phyloP scores from a whole-genome alignment of 2,113 vertebrate species.

The Malurus elegans region DNA sequence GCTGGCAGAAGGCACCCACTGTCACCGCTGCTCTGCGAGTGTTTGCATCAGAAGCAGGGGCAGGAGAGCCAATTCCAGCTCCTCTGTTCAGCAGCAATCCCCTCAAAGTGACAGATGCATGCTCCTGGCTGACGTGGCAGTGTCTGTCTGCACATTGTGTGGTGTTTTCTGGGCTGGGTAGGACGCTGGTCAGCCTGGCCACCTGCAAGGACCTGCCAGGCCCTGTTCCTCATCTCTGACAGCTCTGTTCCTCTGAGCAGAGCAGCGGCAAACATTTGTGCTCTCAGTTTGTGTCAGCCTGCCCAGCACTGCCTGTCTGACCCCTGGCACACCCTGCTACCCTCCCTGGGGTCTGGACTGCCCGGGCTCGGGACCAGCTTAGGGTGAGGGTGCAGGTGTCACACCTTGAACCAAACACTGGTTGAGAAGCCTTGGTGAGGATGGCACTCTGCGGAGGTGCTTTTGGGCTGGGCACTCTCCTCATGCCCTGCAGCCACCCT shows the following conservation, averaged over 20 bases:
- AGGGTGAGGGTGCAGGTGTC: not conserved
- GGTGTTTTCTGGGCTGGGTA: not conserved
- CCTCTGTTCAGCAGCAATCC: not conserved
- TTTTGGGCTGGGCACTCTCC: not conserved
- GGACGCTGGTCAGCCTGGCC: not conserved
- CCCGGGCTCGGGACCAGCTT: not conserved
- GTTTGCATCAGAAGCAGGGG: not conserved
- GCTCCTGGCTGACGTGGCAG: not conserved
- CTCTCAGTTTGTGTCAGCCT: not conserved
- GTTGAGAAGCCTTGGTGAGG: not conserved
- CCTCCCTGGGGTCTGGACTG: not conserved
- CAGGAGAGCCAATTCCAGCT: not conserved
- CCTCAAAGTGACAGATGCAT: not conserved
- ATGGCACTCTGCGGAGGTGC: not conserved
- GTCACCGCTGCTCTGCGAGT: rapidly evolving
- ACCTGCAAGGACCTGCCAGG: not conserved
- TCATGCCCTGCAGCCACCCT: rapidly evolving
- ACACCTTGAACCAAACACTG: not conserved
- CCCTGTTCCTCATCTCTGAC: not conserved
- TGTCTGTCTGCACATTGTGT: not conserved
- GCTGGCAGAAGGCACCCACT: not conserved
- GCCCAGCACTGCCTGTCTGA: not conserved
- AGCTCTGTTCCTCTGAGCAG: rapidly evolving
- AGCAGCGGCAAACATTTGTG: not conserved
- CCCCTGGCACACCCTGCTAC: not conserved